Evolutionary conservation across 1,140 invertebrate species (phyloP).

Genomic region (Tribolium castaneum): DNA sequence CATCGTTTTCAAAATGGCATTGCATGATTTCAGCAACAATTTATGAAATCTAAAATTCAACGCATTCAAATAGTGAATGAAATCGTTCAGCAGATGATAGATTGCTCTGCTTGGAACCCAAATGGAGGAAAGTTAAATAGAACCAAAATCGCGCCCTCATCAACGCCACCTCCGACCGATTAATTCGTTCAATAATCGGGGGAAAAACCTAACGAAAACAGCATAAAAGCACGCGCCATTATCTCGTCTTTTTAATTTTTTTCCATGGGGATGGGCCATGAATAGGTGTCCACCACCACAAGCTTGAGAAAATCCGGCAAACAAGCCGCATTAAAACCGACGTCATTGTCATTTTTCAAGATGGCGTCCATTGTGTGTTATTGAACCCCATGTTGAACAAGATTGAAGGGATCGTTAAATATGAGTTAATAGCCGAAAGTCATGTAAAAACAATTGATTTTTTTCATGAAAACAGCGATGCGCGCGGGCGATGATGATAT

Average conservation of each 20-base stretch:
- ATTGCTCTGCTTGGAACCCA: constrained; percentile 15
- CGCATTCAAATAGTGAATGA: constrained; percentile 35
- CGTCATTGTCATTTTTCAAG: constrained; percentile 35
- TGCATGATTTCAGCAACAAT: constrained; percentile 37
- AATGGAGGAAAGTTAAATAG: constrained; percentile 19
- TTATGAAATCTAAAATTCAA: constrained; percentile 41
- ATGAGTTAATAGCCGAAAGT: constrained; percentile 33
- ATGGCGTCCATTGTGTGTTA: constrained; percentile 25
- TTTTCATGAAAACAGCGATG: constrained; percentile 10
- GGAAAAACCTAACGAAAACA: constrained; percentile 17
- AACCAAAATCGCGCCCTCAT: constrained; percentile 19
- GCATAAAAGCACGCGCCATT: constrained; percentile 17
- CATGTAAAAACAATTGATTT: constrained; percentile 36
- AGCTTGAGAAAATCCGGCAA: constrained; percentile 4
- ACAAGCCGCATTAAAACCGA: constrained; percentile 17
- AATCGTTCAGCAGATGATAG: constrained; percentile 30
- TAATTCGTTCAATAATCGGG: constrained; percentile 19
- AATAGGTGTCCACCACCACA: constrained; percentile 24
- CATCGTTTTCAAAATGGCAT: constrained; percentile 40
- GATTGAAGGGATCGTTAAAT: constrained; percentile 35
- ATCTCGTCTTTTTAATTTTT: constrained; percentile 21
- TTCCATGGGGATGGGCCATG: constrained; percentile 24
- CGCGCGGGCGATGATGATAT: constrained; percentile 29
- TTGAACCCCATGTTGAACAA: constrained; percentile 22
- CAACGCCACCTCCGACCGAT: constrained; percentile 17